Evolutionary conservation across 2,113 vertebrate species (phyloP).

Genomic region (Erythrolamprus reginae): DNA sequence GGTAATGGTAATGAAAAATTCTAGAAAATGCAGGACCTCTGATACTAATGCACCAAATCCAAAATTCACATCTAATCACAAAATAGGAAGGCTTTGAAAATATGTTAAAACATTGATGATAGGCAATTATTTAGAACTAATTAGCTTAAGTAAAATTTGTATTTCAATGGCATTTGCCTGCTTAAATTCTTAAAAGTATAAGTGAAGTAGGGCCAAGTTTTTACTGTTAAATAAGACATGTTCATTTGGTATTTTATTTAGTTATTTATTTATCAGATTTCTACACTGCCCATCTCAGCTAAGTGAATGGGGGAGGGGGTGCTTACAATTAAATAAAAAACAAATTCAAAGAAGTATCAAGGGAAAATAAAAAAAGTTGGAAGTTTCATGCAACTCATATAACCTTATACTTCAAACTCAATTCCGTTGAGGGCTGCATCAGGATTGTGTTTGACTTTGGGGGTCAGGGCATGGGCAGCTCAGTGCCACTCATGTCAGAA

Average conservation of each 20-base stretch:
- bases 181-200: background rate
- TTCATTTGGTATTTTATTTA: background rate
- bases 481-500: too few species aligned
- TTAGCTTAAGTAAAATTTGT: background rate
- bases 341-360: too few species aligned
- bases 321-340: too few species aligned
- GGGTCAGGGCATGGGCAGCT: too few species aligned
- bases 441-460: too few species aligned
- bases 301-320: background rate
- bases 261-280: background rate
- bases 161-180: background rate
- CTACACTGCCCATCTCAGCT: background rate
- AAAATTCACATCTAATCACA: background rate
- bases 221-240: background rate
- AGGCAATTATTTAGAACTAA: background rate
- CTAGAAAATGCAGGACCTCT: background rate
- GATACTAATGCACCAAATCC: background rate
- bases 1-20: background rate
- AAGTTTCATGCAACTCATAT: background rate
- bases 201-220: background rate
- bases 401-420: background rate
- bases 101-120: background rate
- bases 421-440: too few species aligned
- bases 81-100: background rate
- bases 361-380: background rate